These are phyloP conservation scores for Amblyraja radiata DNA, from an alignment of 2,797 vertebrate genomes.

Conservation along the genomic window DNA sequence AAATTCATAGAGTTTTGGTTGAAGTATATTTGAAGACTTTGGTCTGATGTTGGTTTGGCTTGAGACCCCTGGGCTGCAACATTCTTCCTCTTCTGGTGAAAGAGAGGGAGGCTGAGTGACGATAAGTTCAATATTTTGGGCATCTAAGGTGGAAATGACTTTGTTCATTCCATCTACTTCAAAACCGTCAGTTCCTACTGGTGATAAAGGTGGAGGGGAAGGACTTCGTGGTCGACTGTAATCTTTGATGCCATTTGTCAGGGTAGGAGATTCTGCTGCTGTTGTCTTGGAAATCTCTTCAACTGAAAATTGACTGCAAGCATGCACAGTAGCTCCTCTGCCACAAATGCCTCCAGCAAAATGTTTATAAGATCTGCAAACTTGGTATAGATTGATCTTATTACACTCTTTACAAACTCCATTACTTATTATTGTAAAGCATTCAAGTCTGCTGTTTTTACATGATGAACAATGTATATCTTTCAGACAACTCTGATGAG, in stretches of 20 bases:
- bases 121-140: slow-evolving; percentile 51
- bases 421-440: slow-evolving; percentile 47
- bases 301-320: neutral
- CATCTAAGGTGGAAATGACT: slow-evolving; percentile 54
- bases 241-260: slow-evolving; percentile 50
- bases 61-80: slow-evolving; percentile 44
- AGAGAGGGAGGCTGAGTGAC: slow-evolving; percentile 69
- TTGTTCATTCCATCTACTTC: slow-evolving; percentile 57
- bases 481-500: slow-evolving; percentile 65
- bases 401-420: slow-evolving; percentile 29
- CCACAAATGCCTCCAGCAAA: neutral
- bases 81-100: slow-evolving; percentile 63
- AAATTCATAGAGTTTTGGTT: slow-evolving; percentile 41
- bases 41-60: slow-evolving; percentile 40
- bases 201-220: slow-evolving; percentile 79
- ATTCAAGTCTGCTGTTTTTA: slow-evolving; percentile 63
- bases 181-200: slow-evolving; percentile 65
- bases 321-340: neutral
- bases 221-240: slow-evolving; percentile 66
- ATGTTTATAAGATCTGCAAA: slow-evolving; percentile 12
- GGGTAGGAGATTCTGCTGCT: slow-evolving; percentile 50
- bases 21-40: slow-evolving; percentile 37
- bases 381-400: slow-evolving; percentile 13
- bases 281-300: neutral
- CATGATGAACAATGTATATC: slow-evolving; percentile 69